Evolutionary conservation across 2,888 invertebrate genomes (phyloP).

Genomic region (Latheticus oryzae): DNA sequence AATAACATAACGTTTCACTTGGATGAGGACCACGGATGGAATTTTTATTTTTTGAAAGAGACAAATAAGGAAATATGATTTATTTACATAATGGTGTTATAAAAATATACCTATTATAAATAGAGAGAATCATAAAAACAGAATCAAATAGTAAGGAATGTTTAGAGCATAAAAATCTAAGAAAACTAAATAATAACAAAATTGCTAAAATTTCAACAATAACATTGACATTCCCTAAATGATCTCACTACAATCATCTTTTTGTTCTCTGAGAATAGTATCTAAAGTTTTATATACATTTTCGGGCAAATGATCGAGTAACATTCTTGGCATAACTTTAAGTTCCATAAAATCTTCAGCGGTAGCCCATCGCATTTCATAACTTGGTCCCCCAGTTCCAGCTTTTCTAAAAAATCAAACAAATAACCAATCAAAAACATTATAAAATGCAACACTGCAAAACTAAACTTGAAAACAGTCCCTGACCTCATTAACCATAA

Average conservation of each 20-base stretch:
- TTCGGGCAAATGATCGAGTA: conserved; percentile 88
- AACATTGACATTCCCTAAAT: conserved; percentile 41
- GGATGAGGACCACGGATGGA: no score
- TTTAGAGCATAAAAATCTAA: conserved; percentile 2
- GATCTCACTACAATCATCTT: conserved; percentile 60
- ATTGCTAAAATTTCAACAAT: conserved; percentile 15
- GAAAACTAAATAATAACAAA: conserved; percentile 5
- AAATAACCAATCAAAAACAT: conserved; percentile 3
- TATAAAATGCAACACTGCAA: conserved; percentile 4
- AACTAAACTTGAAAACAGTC: not conserved
- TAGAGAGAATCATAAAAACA: no score
- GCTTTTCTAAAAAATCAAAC: conserved; percentile 68
- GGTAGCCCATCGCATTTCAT: conserved; percentile 83
- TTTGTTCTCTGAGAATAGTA: conserved; percentile 70
- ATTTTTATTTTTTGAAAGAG: no score
- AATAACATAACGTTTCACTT: no score
- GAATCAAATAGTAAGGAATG: conserved; percentile 33
- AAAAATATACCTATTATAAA: no score
- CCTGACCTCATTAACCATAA: conserved; percentile 17
- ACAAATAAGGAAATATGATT: conserved; percentile 35
- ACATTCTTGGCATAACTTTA: conserved; percentile 86
- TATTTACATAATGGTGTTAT: conserved; percentile 39
- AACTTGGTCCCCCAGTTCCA: conserved; percentile 73
- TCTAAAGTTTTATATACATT: conserved; percentile 79
- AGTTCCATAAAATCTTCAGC: conserved; percentile 85